Conservation (phyloP, 2,797 vertebrate species). For the Muraenolepis orangiensis region DNA sequence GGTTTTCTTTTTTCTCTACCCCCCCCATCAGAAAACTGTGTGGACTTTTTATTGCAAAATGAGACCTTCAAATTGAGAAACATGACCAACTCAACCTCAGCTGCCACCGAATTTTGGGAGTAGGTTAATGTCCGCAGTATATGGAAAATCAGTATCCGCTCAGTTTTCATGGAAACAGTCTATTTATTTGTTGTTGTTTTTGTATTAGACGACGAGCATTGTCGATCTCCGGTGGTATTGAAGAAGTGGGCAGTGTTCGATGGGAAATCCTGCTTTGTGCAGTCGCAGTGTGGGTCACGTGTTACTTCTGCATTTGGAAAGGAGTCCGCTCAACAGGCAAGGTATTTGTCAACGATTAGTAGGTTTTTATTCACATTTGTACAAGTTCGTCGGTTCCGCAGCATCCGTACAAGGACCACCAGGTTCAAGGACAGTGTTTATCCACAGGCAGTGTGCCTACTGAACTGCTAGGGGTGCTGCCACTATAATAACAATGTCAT, state of each 20-base stretch:
- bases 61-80: constrained; percentile 35
- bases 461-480: no score
- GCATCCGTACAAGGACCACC: no score
- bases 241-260: constrained; percentile 66
- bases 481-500: no score
- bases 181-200: neutral
- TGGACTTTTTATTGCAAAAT: constrained; percentile 54
- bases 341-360: constrained; percentile 36
- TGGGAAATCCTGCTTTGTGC: constrained; percentile 68
- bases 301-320: constrained; percentile 78
- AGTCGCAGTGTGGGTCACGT: constrained; percentile 59
- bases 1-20: neutral
- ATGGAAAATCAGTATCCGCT: neutral
- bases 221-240: constrained; percentile 68
- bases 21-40: constrained; percentile 57
- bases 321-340: constrained; percentile 75
- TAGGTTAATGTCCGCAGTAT: constrained; percentile 40
- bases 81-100: constrained; percentile 49
- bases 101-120: constrained; percentile 76
- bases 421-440: no score
- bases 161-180: no score
- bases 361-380: no score
- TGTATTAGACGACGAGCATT: constrained; percentile 63
- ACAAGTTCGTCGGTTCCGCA: no score
- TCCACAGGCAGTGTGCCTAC: no score